Evolutionary conservation across 2,888 invertebrate species (phyloP), one percentile per base, ranked within the genome.

Genomic region (Rhingia rostrata): DNA sequence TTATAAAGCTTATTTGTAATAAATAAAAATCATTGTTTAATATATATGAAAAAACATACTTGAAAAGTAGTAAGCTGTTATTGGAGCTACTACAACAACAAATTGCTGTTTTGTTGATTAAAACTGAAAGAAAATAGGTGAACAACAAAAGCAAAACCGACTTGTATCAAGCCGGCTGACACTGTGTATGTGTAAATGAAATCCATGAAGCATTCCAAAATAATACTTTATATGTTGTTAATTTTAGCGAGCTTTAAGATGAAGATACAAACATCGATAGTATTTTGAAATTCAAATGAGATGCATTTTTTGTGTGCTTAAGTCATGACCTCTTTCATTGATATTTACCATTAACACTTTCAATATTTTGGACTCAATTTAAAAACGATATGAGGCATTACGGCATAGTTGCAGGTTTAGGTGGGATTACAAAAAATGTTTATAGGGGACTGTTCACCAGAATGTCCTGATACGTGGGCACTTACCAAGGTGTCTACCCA

Each of bases 141-240:
- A 10, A 14, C 7, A 14, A 3, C 3, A 35, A 22, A 63, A 63
- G 1, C 22, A 22, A 22, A 22, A 22, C 22, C 61, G 33, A 22
- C 6, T 47, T 47, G 35, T 32, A n/a, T 4, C 43, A n/a, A 22
- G 47, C 61, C 61, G 47, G 22, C 61, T 61, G 3, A 14, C 33
- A 47, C 35, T 35, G 4, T 5, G 1, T 7, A 33, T 5, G 1
- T 7, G 12, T 9, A 33, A 33, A 45, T 4, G 10, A 14, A 3
- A 33, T 33, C 12, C 33, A 30, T 33, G n/a, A 32, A 5, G 10
- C 39, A 32, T 43, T 4, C n/a, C 32, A 9, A 33, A 12, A n/a
- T 12, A 30, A 30, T 49, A 49, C 49, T 49, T 49, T 49, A 22
- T 56, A 56, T 56, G 37, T 14, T 56, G 37, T 56, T 30, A 3